A percentile compares a stretch with the other conserved stretches of the same genome.
These are phyloP conservation scores for Endomychus coccineus DNA, from an alignment of 2,888 invertebrate genomes.

Conservation along the genomic window DNA sequence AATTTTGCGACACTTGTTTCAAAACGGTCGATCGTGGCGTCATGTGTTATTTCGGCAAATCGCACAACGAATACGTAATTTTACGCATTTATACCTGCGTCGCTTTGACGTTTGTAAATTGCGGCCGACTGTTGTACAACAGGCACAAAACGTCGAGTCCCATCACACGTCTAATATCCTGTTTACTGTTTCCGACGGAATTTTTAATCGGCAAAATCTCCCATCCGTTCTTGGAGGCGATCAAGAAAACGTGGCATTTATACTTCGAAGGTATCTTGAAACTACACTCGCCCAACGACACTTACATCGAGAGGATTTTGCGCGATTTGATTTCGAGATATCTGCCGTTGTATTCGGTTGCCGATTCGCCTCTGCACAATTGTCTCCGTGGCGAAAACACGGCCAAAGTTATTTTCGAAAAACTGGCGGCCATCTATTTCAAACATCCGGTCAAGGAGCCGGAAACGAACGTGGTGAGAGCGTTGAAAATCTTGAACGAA, in stretches of 20 bases:
- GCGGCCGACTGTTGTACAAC: constrained; percentile 35
- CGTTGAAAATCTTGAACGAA: constrained; percentile 32
- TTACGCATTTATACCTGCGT: constrained; percentile 35
- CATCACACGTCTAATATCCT: constrained; percentile 46
- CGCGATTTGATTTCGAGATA: constrained; percentile 45
- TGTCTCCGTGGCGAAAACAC: constrained; percentile 29
- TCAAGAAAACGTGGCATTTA: constrained; percentile 48
- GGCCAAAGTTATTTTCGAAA: constrained; percentile 33
- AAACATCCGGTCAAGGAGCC: constrained; percentile 32
- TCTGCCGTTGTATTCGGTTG: constrained; percentile 33
- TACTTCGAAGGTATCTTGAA: constrained; percentile 48
- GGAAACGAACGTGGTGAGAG: constrained; percentile 34
- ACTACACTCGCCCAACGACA: constrained; percentile 44
- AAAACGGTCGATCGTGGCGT: constrained; percentile 32
- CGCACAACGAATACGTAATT: constrained; percentile 31
- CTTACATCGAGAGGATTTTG: constrained; percentile 45
- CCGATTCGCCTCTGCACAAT: constrained; percentile 33
- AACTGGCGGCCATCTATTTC: constrained; percentile 33
- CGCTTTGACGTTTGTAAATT: constrained; percentile 33
- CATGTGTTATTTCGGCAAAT: constrained; percentile 26
- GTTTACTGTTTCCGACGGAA: constrained; percentile 46
- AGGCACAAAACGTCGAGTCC: constrained; percentile 41
- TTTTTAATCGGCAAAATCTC: constrained; percentile 45
- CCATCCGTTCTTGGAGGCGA: constrained; percentile 41
- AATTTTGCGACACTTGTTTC: constrained; percentile 35